phyloP scores from a whole-genome alignment of 2,797 vertebrate species.

The Galagoides demidoff region DNA sequence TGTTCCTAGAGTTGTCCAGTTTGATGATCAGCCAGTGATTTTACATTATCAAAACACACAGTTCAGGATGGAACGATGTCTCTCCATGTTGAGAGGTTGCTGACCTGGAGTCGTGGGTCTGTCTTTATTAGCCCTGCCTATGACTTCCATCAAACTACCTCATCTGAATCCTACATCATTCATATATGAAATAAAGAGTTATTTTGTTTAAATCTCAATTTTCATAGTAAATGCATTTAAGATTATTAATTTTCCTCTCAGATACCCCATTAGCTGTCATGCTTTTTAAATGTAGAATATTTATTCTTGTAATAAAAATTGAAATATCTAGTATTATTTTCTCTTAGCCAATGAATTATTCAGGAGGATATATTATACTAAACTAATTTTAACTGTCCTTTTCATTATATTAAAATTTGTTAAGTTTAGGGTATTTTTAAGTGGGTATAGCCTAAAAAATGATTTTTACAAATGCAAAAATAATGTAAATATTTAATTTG shows the following conservation, averaged over 20 bases:
- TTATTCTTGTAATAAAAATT: constrained; percentile 34
- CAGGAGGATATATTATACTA: neutral
- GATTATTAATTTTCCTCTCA: neutral
- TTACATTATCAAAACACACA: neutral
- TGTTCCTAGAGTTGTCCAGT: neutral
- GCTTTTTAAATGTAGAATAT: neutral
- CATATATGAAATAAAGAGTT: neutral
- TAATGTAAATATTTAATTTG: neutral
- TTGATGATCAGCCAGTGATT: neutral
- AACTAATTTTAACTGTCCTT: neutral
- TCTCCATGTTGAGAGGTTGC: neutral
- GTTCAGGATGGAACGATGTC: neutral
- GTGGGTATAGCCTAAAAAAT: neutral
- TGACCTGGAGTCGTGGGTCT: neutral
- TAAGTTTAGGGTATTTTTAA: neutral
- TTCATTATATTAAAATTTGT: neutral
- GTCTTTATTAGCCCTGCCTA: neutral
- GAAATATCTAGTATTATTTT: neutral
- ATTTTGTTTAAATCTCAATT: constrained; percentile 11
- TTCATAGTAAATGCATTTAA: neutral
- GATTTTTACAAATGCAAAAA: constrained; percentile 22
- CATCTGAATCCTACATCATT: neutral
- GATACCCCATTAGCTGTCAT: neutral
- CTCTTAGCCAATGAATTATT: neutral
- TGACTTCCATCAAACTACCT: neutral